Conservation (phyloP, 1,140 invertebrate species). For the Drosophila ironensis region DNA sequence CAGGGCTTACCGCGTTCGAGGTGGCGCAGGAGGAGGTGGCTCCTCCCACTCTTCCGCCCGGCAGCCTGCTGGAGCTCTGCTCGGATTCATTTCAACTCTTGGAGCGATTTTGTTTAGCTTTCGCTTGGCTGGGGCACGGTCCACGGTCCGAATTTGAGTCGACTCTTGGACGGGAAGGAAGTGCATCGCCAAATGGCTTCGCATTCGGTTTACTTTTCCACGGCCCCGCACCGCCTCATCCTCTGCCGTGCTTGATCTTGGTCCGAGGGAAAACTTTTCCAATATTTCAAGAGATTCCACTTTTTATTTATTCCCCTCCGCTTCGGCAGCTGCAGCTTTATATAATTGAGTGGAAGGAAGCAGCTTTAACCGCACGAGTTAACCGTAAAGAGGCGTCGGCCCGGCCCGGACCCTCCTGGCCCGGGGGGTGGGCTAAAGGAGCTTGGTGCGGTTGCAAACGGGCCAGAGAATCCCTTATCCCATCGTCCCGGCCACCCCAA, state of each 20-base stretch:
- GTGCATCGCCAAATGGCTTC: conserved; percentile 38
- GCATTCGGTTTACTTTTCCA: conserved; percentile 8
- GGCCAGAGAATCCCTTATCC: conserved; percentile 6
- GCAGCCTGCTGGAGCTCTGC: neutral
- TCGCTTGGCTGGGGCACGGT: neutral
- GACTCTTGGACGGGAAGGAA: conserved; percentile 1
- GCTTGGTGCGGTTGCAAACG: neutral
- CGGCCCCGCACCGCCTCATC: neutral
- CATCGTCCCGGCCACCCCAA: conserved; percentile 2
- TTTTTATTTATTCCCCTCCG: conserved; percentile 41
- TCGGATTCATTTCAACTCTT: conserved; percentile 21
- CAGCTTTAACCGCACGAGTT: conserved; percentile 65
- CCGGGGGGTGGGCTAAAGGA: neutral
- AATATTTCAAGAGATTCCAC: conserved; percentile 59
- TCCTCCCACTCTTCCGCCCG: neutral
- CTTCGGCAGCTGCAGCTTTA: conserved; percentile 44
- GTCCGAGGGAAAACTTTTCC: conserved; percentile 52
- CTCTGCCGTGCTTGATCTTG: conserved; percentile 8
- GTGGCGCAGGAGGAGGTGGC: neutral
- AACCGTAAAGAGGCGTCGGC: conserved; percentile 36
- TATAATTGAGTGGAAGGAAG: conserved; percentile 69
- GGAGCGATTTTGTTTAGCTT: conserved; percentile 21
- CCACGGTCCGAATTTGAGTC: conserved; percentile 20
- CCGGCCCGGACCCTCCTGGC: no score
- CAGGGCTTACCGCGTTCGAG: conserved; percentile 35